Conservation (phyloP, 2,113 vertebrate genomes). For the Lophius piscatorius region DNA sequence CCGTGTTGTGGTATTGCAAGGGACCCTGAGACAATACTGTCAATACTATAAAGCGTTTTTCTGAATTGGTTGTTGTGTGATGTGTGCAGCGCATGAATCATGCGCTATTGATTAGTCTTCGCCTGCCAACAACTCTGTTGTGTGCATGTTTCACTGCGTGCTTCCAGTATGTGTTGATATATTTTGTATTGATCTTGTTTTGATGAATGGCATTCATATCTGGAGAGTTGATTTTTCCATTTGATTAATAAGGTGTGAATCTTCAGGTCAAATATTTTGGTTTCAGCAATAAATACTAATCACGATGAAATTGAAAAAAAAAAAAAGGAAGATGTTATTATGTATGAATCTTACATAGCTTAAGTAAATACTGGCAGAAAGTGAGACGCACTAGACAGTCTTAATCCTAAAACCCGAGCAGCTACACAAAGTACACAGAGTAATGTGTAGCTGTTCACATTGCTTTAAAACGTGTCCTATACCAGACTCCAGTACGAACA, state of each 20-base stretch:
- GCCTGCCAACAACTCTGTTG: slow-evolving; percentile 12
- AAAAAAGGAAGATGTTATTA: too few relatives aligned
- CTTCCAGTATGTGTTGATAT: slow-evolving; percentile 21
- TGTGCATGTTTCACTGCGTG: slow-evolving; percentile 11
- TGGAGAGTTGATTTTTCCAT: slow-evolving; percentile 23
- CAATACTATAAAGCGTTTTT: slow-evolving; percentile 35
- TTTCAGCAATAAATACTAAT: slow-evolving; percentile 8
- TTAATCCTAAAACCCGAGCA: too few relatives aligned
- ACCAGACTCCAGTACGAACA: too few relatives aligned
- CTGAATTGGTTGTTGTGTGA: slow-evolving; percentile 38
- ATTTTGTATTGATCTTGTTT: slow-evolving; percentile 50
- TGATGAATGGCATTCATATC: slow-evolving; percentile 43
- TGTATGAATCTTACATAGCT: too few relatives aligned
- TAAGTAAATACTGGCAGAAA: too few relatives aligned
- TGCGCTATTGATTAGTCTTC: slow-evolving; percentile 42
- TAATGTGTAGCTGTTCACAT: too few relatives aligned
- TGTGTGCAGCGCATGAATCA: slow-evolving; percentile 49
- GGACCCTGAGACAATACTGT: slow-evolving; percentile 47
- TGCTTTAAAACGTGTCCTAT: too few relatives aligned
- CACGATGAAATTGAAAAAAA: too few relatives aligned
- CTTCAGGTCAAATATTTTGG: not conserved
- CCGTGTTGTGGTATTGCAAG: slow-evolving; percentile 23
- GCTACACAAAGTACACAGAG: too few relatives aligned
- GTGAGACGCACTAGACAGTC: too few relatives aligned
- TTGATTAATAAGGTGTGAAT: not conserved